phyloP scores from a whole-genome alignment of 2,113 vertebrate species.

The Hymenochirus boettgeri region DNA sequence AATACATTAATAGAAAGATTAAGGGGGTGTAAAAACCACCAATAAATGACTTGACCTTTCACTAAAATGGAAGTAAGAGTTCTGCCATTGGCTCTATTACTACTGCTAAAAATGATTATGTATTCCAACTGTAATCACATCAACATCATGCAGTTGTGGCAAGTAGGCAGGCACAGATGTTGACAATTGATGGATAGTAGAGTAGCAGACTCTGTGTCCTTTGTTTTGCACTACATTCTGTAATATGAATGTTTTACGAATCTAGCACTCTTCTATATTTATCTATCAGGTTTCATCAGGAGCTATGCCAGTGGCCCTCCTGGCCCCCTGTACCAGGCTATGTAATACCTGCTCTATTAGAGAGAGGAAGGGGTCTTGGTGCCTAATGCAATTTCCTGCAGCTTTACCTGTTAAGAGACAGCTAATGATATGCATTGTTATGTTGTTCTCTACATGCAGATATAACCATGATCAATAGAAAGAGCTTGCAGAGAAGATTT shows the following conservation, averaged over 20 bases:
- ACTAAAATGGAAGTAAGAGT: too few relatives aligned
- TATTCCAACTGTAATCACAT: not conserved
- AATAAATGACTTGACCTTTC: too few relatives aligned
- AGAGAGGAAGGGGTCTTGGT: not conserved
- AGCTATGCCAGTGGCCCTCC: not conserved
- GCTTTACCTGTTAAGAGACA: not conserved
- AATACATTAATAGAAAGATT: too few relatives aligned
- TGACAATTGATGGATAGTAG: not conserved
- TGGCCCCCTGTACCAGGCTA: not conserved
- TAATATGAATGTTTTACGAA: not conserved
- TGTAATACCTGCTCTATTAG: not conserved
- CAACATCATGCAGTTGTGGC: not conserved
- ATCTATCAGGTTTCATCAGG: not conserved
- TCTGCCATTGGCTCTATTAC: too few relatives aligned
- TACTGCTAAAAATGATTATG: not conserved
- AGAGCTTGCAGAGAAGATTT: not conserved
- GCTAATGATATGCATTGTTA: constrained; percentile 4
- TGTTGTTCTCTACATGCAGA: not conserved
- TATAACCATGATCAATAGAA: not conserved
- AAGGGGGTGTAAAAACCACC: too few relatives aligned
- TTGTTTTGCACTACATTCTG: not conserved
- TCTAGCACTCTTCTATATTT: constrained; percentile 3
- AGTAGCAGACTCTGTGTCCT: not conserved
- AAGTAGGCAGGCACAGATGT: not conserved
- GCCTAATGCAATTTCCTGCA: not conserved